Evolutionary conservation across 2,797 vertebrate genomes (phyloP).

Genomic region (Chelidonichthys spinosus): DNA sequence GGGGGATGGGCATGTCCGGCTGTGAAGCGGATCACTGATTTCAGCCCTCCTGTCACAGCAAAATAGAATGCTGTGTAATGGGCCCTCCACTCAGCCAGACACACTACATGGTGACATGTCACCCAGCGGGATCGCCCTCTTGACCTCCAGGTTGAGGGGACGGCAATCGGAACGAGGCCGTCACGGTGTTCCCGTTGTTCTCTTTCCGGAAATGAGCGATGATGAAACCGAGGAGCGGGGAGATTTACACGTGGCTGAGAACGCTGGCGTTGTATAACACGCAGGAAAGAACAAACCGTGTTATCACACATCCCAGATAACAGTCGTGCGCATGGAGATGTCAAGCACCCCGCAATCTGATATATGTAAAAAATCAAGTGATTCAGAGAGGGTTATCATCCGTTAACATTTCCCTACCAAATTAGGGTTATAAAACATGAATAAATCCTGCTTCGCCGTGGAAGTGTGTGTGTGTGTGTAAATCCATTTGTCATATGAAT

Average conservation of each 20-base stretch:
- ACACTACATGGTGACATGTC: constrained; percentile 47
- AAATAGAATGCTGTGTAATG: constrained; percentile 69
- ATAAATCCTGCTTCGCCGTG: constrained; percentile 28
- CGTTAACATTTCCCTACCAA: constrained; percentile 53
- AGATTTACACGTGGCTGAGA: constrained; percentile 51
- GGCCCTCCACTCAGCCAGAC: constrained; percentile 54
- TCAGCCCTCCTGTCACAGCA: constrained; percentile 69
- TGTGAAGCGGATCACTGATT: constrained; percentile 58
- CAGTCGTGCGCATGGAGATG: constrained; percentile 53
- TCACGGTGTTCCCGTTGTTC: constrained; percentile 4
- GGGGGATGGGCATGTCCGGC: constrained; percentile 61
- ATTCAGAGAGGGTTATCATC: constrained; percentile 21
- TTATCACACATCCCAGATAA: constrained; percentile 49
- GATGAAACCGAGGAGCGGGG: background rate
- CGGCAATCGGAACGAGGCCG: constrained; percentile 9
- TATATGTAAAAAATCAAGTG: constrained; percentile 42
- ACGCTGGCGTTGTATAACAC: constrained; percentile 40
- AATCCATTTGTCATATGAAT: background rate
- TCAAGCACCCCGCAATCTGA: constrained; percentile 39
- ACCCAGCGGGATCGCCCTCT: constrained; percentile 42
- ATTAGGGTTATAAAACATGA: constrained; percentile 54
- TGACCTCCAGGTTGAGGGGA: constrained; percentile 46
- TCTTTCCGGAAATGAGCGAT: constrained; percentile 6
- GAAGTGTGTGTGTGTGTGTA: background rate
- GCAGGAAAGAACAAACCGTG: constrained; percentile 46